phyloP scores from a whole-genome alignment of 2,113 vertebrate genomes.

The Gadus chalcogrammus region DNA sequence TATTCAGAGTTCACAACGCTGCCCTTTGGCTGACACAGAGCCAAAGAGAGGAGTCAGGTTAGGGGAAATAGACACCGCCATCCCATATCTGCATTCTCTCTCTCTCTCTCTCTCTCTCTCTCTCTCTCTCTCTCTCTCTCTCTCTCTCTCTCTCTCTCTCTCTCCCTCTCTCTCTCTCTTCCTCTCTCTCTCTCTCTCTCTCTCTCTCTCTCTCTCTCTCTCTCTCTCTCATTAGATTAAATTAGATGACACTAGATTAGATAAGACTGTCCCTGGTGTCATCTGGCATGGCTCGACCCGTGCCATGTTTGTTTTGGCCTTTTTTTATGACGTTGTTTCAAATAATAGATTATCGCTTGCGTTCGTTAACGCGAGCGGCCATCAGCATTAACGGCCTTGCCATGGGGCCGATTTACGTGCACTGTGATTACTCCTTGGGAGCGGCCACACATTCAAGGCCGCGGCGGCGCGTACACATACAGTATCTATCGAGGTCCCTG shows the following conservation, averaged over 20 bases:
- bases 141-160: too few relatives aligned
- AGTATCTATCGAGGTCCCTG: conserved; percentile 39
- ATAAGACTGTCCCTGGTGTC: neutral
- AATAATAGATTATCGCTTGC: conserved; percentile 23
- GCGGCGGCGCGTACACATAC: conserved; percentile 11
- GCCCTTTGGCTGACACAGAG: conserved; percentile 23
- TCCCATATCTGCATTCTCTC: neutral
- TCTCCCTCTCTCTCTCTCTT: too few relatives aligned
- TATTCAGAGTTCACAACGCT: conserved; percentile 6
- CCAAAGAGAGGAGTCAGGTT: conserved; percentile 6
- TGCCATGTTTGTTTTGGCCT: neutral
- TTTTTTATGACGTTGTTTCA: conserved; percentile 15
- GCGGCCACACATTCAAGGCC: neutral
- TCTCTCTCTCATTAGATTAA: too few relatives aligned
- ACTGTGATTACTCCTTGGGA: conserved; percentile 32
- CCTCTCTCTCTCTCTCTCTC: too few relatives aligned
- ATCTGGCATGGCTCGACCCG: neutral
- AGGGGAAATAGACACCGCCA: conserved; percentile 18
- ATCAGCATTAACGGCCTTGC: conserved; percentile 29
- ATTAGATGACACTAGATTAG: too few relatives aligned
- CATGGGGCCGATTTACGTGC: conserved; percentile 29
- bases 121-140: too few relatives aligned
- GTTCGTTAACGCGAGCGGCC: conserved; percentile 16
- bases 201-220: too few relatives aligned
- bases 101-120: too few relatives aligned